Evolutionary conservation across 2,113 vertebrate species (phyloP), one percentile per base, ranked within the genome.

Genomic region (Sphyrna mokarran): DNA sequence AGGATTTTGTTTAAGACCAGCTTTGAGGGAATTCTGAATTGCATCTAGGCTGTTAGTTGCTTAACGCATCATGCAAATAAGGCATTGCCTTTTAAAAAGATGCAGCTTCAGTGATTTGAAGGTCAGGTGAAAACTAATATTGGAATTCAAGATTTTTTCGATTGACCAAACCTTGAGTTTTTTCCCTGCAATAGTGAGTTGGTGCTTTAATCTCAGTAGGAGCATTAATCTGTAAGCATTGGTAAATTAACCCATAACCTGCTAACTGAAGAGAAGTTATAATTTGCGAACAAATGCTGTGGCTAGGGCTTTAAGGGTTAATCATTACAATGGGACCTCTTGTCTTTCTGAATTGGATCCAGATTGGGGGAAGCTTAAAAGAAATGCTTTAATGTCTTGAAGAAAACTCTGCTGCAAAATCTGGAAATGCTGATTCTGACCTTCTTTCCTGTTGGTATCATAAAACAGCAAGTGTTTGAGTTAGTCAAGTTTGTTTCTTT

Each of bases 161-260:
- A 54, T 72, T 40, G 72, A 72, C n/a, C 94, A 70, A 95, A 76
- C 69, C 23, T 95, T 54, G 69, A 23, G 33, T 29, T 33, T 54
- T 76, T 20, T 37, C n/a, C 48, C 69, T 72, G 94, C 26, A 95
- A 72, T 95, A 10, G 69, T 95, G 43, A 68, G 40, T 95, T 95
- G 70, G 40, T 95, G 68, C 68, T 70, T 95, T 72, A 4, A 40
- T 72, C 94, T 95, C 69, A 54, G 94, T 76, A 76, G 40, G 29
- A 95, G 43, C 69, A 95, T 95, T 95, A 72, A 72, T 95, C 69
- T 95, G 13, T 95, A 95, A 72, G 37, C 94, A 29, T 72, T 95
- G 68, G 43, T 76, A 72, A 70, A 95, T 95, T 95, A 95, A 95
- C 94, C 66, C 66, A 70, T 95, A 70, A 94, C 93, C 87, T 90